A percentile compares a stretch with the other conserved stretches of the same genome.
Conservation (phyloP, 2,797 vertebrate species). For the Pangasius larnaudii region DNA sequence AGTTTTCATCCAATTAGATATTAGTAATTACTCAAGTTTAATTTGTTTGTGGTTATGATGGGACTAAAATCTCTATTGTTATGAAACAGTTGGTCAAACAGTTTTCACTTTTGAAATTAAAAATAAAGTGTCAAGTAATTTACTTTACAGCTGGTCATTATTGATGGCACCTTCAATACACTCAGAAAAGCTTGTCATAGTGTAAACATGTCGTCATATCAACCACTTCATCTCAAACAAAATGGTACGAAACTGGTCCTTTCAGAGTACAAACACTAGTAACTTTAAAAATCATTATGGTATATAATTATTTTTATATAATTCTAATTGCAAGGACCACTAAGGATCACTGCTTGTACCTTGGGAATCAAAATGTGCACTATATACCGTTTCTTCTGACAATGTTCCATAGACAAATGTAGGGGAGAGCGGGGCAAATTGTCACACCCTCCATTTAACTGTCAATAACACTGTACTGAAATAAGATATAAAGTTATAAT, state of each 20-base stretch:
- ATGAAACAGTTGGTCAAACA: not conserved
- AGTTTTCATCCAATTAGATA: too few species aligned
- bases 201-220: not conserved
- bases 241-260: not conserved
- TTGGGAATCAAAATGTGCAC: not conserved
- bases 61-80: not conserved
- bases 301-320: too few species aligned
- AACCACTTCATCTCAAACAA: not conserved
- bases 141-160: not conserved
- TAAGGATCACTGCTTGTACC: not conserved
- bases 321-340: not conserved
- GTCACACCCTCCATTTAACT: not conserved
- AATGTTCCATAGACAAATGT: not conserved
- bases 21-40: not conserved
- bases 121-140: not conserved
- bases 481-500: not conserved
- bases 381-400: not conserved
- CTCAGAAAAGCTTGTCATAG: not conserved
- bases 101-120: too few species aligned
- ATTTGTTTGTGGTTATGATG: not conserved
- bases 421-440: not conserved
- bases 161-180: not conserved
- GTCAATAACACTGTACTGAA: too few species aligned
- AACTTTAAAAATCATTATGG: not conserved
- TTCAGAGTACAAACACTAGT: not conserved